Conservation (phyloP, 2,888 invertebrate genomes). For the Macrophya alboannulata region DNA sequence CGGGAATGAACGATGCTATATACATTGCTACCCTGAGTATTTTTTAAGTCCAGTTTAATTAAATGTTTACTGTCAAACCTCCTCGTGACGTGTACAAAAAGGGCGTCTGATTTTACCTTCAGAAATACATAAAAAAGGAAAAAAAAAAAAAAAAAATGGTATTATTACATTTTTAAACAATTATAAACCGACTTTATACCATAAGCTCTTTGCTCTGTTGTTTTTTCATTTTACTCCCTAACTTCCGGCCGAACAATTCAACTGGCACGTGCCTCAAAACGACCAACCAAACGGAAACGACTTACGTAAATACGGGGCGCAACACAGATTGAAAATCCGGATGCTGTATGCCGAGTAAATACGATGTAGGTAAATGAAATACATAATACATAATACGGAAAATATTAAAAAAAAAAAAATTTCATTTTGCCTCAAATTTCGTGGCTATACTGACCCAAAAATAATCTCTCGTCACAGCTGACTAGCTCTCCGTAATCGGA, state of each 20-base stretch:
- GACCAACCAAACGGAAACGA: constrained; percentile 33
- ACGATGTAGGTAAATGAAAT: constrained; percentile 14
- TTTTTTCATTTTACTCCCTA: background rate
- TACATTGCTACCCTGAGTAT: constrained; percentile 7
- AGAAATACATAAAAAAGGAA: background rate
- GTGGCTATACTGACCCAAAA: too few relatives aligned
- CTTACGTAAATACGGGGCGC: constrained; percentile 29
- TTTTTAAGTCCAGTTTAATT: constrained; percentile 27
- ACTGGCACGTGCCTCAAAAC: constrained; percentile 30
- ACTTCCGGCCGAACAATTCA: constrained; percentile 20
- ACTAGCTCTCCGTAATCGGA: too few relatives aligned
- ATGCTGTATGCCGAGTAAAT: constrained; percentile 39
- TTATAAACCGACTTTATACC: constrained; percentile 34
- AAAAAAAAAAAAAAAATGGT: background rate
- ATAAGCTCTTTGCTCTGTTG: constrained; percentile 10
- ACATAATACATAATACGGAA: background rate
- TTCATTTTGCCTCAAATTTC: background rate
- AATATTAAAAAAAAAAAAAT: constrained; percentile 4
- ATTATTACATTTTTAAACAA: constrained; percentile 16
- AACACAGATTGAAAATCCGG: constrained; percentile 40
- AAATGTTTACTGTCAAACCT: constrained; percentile 14
- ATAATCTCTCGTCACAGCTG: too few relatives aligned
- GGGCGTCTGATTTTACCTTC: background rate
- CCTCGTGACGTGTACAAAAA: background rate
- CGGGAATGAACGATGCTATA: constrained; percentile 17